Base-by-base conservation (phyloP, 2,113 vertebrate species). In the Thalassarche chlororhynchos region DNA sequence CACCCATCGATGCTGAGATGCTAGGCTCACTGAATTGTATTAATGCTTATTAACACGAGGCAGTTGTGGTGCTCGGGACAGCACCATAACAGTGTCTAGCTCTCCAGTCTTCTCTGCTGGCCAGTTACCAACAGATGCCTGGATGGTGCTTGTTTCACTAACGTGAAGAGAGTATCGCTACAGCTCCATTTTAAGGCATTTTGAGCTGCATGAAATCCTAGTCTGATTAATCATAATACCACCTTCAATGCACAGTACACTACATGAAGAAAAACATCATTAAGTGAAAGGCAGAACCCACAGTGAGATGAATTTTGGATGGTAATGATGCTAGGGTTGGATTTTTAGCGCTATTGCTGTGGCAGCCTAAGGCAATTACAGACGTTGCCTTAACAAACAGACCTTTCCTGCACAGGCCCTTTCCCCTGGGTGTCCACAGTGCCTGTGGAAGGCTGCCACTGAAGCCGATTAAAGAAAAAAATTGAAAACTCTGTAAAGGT, bases 31-130 rank as follows among this genome's bases (percentile, higher is more conserved):
- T 18, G 65, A 36, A 17, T 17, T 2, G 5, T 14, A 8, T 9
- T 34, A 26, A 32, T 29, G 54, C n/a, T 65, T 9, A 11, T 24
- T 31, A 65, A 65, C 62, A 29, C 0, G 0, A 65, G 66, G 52
- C 29, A 47, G 47, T 2, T 14, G 61, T 21, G 42, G 52, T 57
- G 54, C 54, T 82, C 17, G 34, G 77, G 60, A 49, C 29, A 68
- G 32, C 74, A 78, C 28, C 1, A 0, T 8, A 17, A 6, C 0
- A 0, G 7, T 2, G 31, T 10, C 38, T 19, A n/a, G 32, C 38
- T 32, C 74, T 44, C 38, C 16, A 4, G n/a, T 13, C 51, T 46
- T 58, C 69, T 57, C 44, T 36, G 28, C 58, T 40, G 55, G 20
- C 31, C 79, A 10, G 18, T 26, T 31, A 61, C 26, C 40, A 18